phyloP scores from a whole-genome alignment of 2,797 vertebrate species.

The Tenualosa thibaudeaui region DNA sequence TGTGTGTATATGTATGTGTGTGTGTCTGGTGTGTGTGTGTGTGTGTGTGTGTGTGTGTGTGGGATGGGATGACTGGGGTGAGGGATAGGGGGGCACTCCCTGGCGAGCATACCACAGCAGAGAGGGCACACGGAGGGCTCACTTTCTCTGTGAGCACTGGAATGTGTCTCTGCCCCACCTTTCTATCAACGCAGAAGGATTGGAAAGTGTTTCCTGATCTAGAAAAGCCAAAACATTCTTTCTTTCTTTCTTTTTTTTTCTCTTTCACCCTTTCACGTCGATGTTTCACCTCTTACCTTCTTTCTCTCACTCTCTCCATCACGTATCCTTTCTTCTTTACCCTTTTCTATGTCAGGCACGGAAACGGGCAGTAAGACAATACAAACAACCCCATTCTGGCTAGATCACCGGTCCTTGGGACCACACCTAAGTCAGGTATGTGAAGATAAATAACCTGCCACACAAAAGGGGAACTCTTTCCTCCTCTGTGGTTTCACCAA shows the following conservation, averaged over 20 bases:
- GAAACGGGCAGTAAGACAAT: neutral
- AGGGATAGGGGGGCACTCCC: neutral
- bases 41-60: neutral
- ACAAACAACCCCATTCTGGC: neutral
- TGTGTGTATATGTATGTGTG: neutral
- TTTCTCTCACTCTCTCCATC: neutral
- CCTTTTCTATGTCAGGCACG: neutral
- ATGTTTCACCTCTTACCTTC: neutral
- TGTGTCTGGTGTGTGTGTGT: neutral
- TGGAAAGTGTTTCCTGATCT: neutral
- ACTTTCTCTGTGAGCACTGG: neutral
- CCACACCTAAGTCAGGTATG: neutral
- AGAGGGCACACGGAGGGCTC: neutral
- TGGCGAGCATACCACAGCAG: neutral
- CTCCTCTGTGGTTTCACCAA: conserved; percentile 8
- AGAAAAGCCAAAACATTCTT: neutral
- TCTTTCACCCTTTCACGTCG: neutral
- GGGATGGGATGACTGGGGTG: neutral
- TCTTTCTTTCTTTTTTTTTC: neutral
- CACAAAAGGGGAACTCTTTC: neutral
- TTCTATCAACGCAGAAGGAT: neutral
- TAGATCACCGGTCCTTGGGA: neutral
- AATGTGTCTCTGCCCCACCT: neutral
- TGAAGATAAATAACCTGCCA: neutral
- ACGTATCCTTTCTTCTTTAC: neutral